Conservation (phyloP, 30 jellyfish, hydroid and myxozoan genomes). For the Aurelia coerulea region DNA sequence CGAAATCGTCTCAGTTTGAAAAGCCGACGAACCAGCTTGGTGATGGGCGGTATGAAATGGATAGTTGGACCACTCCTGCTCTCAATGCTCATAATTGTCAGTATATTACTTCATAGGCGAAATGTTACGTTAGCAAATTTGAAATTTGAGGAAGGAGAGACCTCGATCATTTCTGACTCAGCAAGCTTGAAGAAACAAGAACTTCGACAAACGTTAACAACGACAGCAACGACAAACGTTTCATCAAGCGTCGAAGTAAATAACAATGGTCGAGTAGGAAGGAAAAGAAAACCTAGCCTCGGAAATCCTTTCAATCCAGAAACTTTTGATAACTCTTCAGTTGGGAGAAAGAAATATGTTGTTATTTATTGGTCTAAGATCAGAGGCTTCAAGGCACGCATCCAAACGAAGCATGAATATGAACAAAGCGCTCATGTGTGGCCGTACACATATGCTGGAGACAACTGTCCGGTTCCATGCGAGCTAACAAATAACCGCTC, state of each 20-base stretch:
- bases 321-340: conserved; percentile 81
- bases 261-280: not conserved
- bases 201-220: too few relatives aligned
- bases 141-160: too few relatives aligned
- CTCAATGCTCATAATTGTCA: conserved; percentile 1
- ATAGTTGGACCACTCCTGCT: not conserved
- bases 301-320: conserved; percentile 97
- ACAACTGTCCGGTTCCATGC: conserved; percentile 92
- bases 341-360: conserved; percentile 75
- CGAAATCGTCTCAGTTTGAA: conserved; percentile 31
- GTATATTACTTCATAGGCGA: conserved; percentile 6
- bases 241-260: not conserved
- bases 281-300: conserved; percentile 59
- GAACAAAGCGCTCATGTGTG: conserved; percentile 89
- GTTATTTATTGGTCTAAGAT: conserved; percentile 95
- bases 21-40: conserved; percentile 32
- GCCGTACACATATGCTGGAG: conserved; percentile 99
- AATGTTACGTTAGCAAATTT: not conserved
- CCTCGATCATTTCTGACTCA: too few relatives aligned
- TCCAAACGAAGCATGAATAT: conserved; percentile 87
- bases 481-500: conserved; percentile 91
- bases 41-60: conserved; percentile 13
- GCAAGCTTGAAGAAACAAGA: too few relatives aligned
- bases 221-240: not conserved
- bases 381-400: conserved; percentile 91